Conservation (phyloP, 2,113 vertebrate genomes). For the Heloderma charlesbogerti region DNA sequence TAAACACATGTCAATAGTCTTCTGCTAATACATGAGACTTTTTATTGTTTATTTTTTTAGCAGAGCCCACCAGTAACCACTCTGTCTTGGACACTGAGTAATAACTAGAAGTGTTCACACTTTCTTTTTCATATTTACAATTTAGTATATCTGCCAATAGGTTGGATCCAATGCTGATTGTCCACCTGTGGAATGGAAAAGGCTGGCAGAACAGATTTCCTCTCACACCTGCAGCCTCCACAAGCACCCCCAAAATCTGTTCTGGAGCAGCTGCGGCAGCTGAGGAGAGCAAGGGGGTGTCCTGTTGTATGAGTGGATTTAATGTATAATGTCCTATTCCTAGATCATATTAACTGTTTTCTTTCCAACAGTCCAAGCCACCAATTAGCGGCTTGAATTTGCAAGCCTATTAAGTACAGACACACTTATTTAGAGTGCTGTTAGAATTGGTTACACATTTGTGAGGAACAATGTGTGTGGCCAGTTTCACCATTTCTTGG, state of each 20-base stretch:
- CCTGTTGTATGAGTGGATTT: too few relatives aligned
- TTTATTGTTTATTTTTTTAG: not conserved
- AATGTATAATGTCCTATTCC: not conserved
- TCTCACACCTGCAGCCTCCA: too few relatives aligned
- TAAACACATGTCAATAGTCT: not conserved
- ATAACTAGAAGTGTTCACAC: not conserved
- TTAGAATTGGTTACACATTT: not conserved
- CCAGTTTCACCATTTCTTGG: not conserved
- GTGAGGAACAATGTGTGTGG: not conserved
- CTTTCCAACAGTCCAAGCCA: not conserved
- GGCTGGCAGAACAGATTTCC: too few relatives aligned
- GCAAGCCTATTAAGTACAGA: not conserved
- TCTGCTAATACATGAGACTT: not conserved
- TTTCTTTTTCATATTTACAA: not conserved
- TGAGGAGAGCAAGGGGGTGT: too few relatives aligned
- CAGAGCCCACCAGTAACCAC: not conserved
- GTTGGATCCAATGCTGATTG: too few relatives aligned
- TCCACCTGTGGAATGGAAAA: too few relatives aligned
- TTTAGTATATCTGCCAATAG: not conserved
- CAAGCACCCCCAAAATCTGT: too few relatives aligned
- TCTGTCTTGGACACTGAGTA: not conserved
- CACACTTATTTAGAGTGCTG: not conserved
- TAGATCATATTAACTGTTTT: not conserved
- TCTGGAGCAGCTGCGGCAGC: too few relatives aligned
- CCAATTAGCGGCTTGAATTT: not conserved